These are phyloP conservation scores for Mus musculus DNA, from an alignment of 2,113 vertebrate genomes.

Conservation along the genomic window DNA sequence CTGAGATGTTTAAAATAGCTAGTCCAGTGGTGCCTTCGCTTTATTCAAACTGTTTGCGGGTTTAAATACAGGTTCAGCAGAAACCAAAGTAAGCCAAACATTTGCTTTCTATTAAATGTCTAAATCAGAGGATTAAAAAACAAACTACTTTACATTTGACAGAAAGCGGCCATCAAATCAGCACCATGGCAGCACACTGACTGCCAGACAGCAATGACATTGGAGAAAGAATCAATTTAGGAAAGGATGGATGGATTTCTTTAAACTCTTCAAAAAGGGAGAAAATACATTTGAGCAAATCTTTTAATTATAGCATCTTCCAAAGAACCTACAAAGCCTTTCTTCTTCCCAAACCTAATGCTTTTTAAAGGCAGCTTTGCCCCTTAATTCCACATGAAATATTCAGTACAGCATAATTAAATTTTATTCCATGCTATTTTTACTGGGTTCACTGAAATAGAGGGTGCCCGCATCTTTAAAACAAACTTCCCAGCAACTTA, in stretches of 20 bases:
- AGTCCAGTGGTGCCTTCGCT: constrained; percentile 53
- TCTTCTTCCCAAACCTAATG: constrained; percentile 80
- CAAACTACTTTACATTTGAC: constrained; percentile 82
- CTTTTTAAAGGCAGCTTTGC: constrained; percentile 81
- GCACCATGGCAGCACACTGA: constrained; percentile 70
- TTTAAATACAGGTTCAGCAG: constrained; percentile 83
- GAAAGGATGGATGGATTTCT: constrained; percentile 79
- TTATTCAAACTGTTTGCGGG: constrained; percentile 73
- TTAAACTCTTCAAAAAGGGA: constrained; percentile 81
- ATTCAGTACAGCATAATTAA: constrained; percentile 80
- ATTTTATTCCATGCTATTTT: constrained; percentile 80
- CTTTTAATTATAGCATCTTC: constrained; percentile 83
- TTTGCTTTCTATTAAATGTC: constrained; percentile 86
- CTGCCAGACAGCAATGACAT: constrained; percentile 62
- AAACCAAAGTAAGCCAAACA: constrained; percentile 85
- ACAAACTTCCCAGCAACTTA: constrained; percentile 68
- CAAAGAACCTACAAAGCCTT: constrained; percentile 77
- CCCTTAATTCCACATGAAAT: constrained; percentile 84
- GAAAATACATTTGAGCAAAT: constrained; percentile 74
- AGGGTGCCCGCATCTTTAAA: constrained; percentile 55
- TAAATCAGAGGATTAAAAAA: constrained; percentile 88
- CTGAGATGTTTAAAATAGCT: constrained; percentile 68
- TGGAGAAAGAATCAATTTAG: constrained; percentile 80
- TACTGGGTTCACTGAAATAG: constrained; percentile 71
- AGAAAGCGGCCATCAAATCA: constrained; percentile 80